Percentiles rank a stretch among this genome's conserved stretches.
phyloP scores from a whole-genome alignment of 2,888 invertebrate genomes.

The Nemoura dubitans region DNA sequence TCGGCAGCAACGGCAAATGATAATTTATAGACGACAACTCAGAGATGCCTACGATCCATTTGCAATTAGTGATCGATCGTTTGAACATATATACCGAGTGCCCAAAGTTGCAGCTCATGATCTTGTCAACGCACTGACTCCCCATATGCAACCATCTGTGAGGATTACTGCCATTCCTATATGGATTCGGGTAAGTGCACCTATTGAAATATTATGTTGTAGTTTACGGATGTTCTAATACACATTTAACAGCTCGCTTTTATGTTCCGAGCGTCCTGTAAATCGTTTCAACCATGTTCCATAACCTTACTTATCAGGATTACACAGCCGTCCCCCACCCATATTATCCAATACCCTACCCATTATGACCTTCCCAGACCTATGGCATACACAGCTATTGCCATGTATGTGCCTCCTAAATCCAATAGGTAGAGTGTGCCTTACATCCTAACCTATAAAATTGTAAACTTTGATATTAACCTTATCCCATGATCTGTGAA shows the following conservation, averaged over 20 bases:
- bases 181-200: conserved; percentile 1
- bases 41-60: neutral
- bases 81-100: neutral
- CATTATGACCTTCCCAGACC: too few relatives aligned
- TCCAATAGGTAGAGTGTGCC: too few relatives aligned
- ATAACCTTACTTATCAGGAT: conserved; percentile 5
- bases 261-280: neutral
- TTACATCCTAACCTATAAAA: too few relatives aligned
- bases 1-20: neutral
- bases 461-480: too few relatives aligned
- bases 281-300: neutral
- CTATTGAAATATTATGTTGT: neutral
- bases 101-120: neutral
- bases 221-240: neutral
- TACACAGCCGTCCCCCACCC: neutral
- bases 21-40: neutral
- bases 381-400: too few relatives aligned
- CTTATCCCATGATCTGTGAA: too few relatives aligned
- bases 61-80: neutral
- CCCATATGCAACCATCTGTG: neutral
- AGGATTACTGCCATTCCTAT: neutral
- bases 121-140: neutral
- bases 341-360: neutral
- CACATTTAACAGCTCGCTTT: neutral
- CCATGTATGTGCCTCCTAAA: too few relatives aligned